Evolutionary conservation across 2,888 invertebrate genomes (phyloP), one percentile per base, ranked within the genome.

Genomic region (Drosophila formosana): DNA sequence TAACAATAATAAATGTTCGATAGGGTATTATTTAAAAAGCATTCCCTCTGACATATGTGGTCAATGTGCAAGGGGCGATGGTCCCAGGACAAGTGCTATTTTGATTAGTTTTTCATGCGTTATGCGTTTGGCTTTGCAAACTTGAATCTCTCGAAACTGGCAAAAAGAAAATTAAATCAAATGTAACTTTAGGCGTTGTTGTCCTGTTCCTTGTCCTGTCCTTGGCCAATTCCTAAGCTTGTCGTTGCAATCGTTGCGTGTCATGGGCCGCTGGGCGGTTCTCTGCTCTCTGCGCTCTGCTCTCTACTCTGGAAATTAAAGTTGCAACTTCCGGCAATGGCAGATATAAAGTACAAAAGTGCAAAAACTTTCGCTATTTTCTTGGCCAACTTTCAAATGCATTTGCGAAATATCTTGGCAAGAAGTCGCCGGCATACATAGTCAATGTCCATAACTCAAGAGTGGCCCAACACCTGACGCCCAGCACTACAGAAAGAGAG

Each of bases 321-420:
- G 76, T 82, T 74, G 66, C 71, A 69, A 62, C 62, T 65, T 45
- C 39, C 72, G 51, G 45, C 58, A 51, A 62, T 77, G 67, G 64
- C 71, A 80, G 74, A 83, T 71, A 83, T 86, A 86, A 78, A 83
- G 69, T 66, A 78, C 68, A 70, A 75, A 68, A 81, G 82, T 63
- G 61, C 55, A 76, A 72, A 88, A 82, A 88, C 88, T 82, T 88
- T 82, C 86, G 77, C 82, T 85, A 88, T 88, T 88, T 85, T 82
- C 88, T 88, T 82, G 76, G 77, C 70, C 73, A 82, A 82, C 88
- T 82, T 88, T 82, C 86, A 72, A 88, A 66, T 73, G 88, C 88
- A 88, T 85, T 88, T 85, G 86, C 80, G 64, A 72, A 84, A 82
- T 82, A 66, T 82, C 80, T 85, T 87, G 73, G 85, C 74, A 80